Base-by-base conservation (phyloP, 1,140 invertebrate species). In the Rhynchophorus ferrugineus region DNA sequence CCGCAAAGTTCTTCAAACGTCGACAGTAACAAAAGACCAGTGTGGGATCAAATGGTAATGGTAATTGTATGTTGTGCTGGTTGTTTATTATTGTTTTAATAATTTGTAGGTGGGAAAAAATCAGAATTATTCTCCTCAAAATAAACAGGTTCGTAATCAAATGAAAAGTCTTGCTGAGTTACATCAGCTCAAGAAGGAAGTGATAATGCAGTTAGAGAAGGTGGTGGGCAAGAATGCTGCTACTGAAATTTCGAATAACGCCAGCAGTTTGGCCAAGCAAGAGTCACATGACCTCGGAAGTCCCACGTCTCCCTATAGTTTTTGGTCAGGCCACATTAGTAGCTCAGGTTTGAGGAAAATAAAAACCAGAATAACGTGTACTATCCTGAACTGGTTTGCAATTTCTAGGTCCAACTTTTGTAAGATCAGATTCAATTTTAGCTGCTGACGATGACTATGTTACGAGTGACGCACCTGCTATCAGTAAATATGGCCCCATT, bases 401-500 rank as follows among this genome's bases (percentile, higher is more conserved):
- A n/a, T n/a, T n/a, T n/a, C n/a, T 56, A 44, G 68, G 69, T 9
- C 75, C 72, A 38, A 79, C 77, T 52, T 81, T 79, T 67, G 77
- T 78, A 29, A 73, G 79, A 44, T 76, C 79, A 16, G 80, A 83
- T 63, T 75, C 78, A 17, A 76, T 83, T 58, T 64, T 81, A 51
- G 77, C 82, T 20, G 82, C 84, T 44, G 85, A 85, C 56, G 83
- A 85, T 62, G 78, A 82, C 60, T 83, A 83, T 59, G 78, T 87
- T 35, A 84, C 87, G 3, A 87, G 87, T 68, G 85, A 87, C 62
- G 73, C 79, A 13, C 78, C 84, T 17, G 67, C 80, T 14, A 78
- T 80, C 14, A 87, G 80, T 61, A 87, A 85, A 69, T 89, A 84
- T 63, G 87, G 86, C 9, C 85, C 87, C 1, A 89, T 89, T 55